phyloP scores from a whole-genome alignment of 2,113 vertebrate species.

The Laticauda laticaudata region DNA sequence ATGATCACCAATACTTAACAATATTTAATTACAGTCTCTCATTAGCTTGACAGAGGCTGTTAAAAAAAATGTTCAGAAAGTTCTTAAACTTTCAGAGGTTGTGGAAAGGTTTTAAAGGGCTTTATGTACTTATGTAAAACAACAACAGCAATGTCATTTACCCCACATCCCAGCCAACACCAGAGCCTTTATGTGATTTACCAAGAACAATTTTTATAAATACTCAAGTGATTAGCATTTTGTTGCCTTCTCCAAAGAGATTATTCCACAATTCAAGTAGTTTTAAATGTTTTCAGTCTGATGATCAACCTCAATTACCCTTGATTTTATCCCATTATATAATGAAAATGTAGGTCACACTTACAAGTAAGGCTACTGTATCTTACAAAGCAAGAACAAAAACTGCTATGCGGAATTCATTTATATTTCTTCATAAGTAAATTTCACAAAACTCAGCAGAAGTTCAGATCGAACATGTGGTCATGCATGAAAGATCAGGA shows the following conservation, averaged over 20 bases:
- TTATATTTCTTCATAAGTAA: neutral
- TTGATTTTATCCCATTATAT: constrained; percentile 67
- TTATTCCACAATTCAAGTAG: constrained; percentile 48
- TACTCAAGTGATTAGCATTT: constrained; percentile 53
- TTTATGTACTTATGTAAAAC: constrained; percentile 54
- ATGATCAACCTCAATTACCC: constrained; percentile 58
- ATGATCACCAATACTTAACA: constrained; percentile 56
- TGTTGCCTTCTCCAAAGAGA: constrained; percentile 35
- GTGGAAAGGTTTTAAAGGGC: constrained; percentile 42
- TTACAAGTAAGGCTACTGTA: constrained; percentile 23
- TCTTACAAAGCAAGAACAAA: constrained; percentile 26
- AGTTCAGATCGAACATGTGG: neutral
- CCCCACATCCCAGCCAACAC: constrained; percentile 25
- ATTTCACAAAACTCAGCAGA: neutral
- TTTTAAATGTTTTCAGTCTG: constrained; percentile 40
- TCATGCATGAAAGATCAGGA: neutral
- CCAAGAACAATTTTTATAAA: constrained; percentile 55
- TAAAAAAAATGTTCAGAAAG: constrained; percentile 40
- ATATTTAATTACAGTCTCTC: constrained; percentile 53
- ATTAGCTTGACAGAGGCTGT: constrained; percentile 50
- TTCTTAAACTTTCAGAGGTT: constrained; percentile 44
- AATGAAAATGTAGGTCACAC: constrained; percentile 46
- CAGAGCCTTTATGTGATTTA: constrained; percentile 50
- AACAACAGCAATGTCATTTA: constrained; percentile 32
- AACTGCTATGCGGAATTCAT: neutral